Base-by-base conservation (phyloP, 2,113 vertebrate species). In the Tonatia bakeri region DNA sequence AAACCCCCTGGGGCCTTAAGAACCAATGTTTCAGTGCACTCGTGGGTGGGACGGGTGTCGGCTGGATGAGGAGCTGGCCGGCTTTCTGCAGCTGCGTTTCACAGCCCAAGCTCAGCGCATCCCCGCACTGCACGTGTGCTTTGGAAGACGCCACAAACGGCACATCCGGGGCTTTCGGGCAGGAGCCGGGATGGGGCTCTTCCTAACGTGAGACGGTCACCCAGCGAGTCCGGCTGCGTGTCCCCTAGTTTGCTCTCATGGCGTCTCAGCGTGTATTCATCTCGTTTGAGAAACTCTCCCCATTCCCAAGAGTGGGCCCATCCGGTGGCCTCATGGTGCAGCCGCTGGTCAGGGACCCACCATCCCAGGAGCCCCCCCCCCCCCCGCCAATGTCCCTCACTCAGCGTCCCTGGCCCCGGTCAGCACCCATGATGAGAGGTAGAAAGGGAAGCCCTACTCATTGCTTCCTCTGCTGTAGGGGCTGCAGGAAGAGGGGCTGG, bases 401-500 rank as follows among this genome's bases (percentile, higher is more conserved):
- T 52, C 28, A 7, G 81, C 10, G 40, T 0, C 17, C 12, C 9
- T 17, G 10, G 0, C 31, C 70, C 90, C 0, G 5, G 26, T 8
- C 69, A 20, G 31, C 40, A 0, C 7, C 76, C 4, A 3, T 0
- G 19, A 5, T 11, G 5, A 33, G 31, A 31, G 24, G 15, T 28
- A 43, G 28, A 7, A 20, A 24, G 14, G 7, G 22, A 0, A 0
- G 7, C 52, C 45, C 24, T 13, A 13, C 5, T 61, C 12, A 4
- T 7, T 86, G 5, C 84, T 80, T 28, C 87, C 97, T 86, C n/a
- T 11, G 54, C 91, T 84, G 8, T 98, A 99, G 99, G 98, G 98
- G 83, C 98, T 99, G 70, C 99, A 98, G 91, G 99, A 98, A 96
- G 99, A 99, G 31, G 97, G 99, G 90, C 97, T 99, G 95, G 99